Evolutionary conservation across 2,888 invertebrate species (phyloP).

Genomic region (Erebia ligea): DNA sequence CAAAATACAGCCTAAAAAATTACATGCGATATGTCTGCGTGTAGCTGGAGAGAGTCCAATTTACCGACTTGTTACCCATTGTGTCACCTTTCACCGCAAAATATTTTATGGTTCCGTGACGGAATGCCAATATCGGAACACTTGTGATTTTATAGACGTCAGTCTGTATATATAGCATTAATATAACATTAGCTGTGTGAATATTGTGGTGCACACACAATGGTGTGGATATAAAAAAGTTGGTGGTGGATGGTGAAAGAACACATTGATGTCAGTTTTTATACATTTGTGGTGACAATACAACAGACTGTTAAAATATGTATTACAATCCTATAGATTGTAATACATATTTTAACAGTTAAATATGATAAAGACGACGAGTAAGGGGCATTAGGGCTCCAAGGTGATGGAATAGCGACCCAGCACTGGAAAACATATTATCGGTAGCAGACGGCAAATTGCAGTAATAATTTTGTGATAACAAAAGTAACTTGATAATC

Average conservation of each 20-base stretch:
- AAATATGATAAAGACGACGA: no score
- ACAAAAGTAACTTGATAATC: no score
- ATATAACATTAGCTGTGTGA: not conserved
- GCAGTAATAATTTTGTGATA: no score
- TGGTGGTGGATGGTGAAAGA: not conserved
- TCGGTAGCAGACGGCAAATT: no score
- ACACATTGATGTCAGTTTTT: not conserved
- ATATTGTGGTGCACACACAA: not conserved
- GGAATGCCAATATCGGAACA: slow-evolving; percentile 10
- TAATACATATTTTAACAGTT: no score
- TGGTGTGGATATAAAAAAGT: not conserved
- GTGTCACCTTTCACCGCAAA: slow-evolving; percentile 50
- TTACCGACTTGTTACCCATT: slow-evolving; percentile 73
- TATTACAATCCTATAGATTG: no score
- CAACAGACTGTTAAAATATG: no score
- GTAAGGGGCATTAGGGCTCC: no score
- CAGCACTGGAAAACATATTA: no score
- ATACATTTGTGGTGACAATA: no score
- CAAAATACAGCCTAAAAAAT: slow-evolving; percentile 14
- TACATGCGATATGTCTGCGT: slow-evolving; percentile 16
- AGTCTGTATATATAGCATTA: not conserved
- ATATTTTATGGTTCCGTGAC: slow-evolving; percentile 34
- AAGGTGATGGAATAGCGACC: no score
- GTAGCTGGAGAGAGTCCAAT: slow-evolving; percentile 58
- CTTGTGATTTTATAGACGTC: not conserved